Conservation (phyloP, 2,113 vertebrate genomes). For the Mastomys natalensis region DNA sequence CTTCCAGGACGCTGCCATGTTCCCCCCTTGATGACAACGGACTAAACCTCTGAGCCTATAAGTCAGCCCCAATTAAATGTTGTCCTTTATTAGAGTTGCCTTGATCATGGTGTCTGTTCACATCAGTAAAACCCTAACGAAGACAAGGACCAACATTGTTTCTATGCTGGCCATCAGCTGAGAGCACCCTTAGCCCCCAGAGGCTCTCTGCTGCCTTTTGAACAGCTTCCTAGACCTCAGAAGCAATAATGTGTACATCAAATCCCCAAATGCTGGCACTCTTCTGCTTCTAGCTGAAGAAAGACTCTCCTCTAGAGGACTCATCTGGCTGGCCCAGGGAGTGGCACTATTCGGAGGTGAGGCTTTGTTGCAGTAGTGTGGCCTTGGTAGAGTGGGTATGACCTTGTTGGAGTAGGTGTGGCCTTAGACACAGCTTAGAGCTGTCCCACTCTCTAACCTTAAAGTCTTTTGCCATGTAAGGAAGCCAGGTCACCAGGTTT, state of each 20-base stretch:
- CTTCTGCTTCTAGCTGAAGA: not conserved
- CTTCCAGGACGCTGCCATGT: no score
- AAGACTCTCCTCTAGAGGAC: not conserved
- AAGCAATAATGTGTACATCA: no score
- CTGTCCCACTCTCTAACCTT: not conserved
- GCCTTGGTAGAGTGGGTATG: no score
- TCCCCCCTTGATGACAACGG: no score
- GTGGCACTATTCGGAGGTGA: no score
- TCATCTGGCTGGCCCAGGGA: not conserved
- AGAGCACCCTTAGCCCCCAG: not conserved
- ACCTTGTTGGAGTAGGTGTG: no score
- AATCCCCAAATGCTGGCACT: not conserved
- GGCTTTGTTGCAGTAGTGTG: no score
- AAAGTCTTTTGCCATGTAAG: not conserved
- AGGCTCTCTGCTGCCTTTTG: not conserved
- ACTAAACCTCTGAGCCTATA: no score
- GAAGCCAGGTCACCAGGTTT: not conserved
- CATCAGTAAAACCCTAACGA: no score
- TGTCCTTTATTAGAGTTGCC: no score
- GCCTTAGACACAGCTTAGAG: not conserved
- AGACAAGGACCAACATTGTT: not conserved
- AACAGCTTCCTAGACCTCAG: not conserved
- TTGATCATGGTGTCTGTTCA: no score
- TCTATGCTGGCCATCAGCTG: not conserved
- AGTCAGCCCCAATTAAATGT: no score